These are phyloP conservation scores for Drosophila niveifrons DNA, from an alignment of 2,888 invertebrate genomes.

Conservation along the genomic window DNA sequence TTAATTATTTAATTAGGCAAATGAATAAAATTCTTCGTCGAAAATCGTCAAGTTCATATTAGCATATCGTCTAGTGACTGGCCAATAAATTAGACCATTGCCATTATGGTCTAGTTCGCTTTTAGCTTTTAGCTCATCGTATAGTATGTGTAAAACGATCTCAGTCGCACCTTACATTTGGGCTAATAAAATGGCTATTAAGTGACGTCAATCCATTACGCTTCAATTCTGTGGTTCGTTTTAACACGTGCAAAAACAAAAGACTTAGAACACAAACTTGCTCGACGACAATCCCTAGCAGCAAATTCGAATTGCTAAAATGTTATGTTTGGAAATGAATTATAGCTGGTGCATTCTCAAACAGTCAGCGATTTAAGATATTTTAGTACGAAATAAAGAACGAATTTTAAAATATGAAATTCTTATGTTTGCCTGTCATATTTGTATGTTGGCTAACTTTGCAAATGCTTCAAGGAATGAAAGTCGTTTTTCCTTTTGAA, in stretches of 20 bases:
- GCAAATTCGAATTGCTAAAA: slow-evolving; percentile 56
- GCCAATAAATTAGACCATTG: slow-evolving; percentile 55
- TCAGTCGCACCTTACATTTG: slow-evolving; percentile 19
- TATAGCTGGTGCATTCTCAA: slow-evolving; percentile 27
- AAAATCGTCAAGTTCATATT: slow-evolving; percentile 56
- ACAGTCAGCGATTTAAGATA: too few species aligned
- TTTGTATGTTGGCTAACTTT: background rate
- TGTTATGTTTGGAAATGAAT: slow-evolving; percentile 34
- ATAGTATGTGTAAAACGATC: slow-evolving; percentile 15
- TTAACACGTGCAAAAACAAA: slow-evolving; percentile 51
- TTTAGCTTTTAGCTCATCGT: background rate
- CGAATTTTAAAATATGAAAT: too few species aligned
- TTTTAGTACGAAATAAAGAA: too few species aligned
- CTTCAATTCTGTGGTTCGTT: slow-evolving; percentile 5
- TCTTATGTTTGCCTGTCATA: too few species aligned
- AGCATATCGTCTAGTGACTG: slow-evolving; percentile 62
- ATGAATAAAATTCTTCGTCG: slow-evolving; percentile 56
- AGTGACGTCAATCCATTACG: slow-evolving; percentile 32
- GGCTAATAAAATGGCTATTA: slow-evolving; percentile 65
- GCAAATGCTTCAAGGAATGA: background rate
- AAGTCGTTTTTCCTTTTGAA: background rate
- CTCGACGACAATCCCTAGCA: slow-evolving; percentile 25
- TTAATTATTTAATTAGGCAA: slow-evolving; percentile 64
- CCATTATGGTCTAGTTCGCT: slow-evolving; percentile 6
- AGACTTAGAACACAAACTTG: slow-evolving; percentile 66